These are phyloP conservation scores for Pholis gunnellus DNA, from an alignment of 2,113 vertebrate genomes.

Conservation along the genomic window DNA sequence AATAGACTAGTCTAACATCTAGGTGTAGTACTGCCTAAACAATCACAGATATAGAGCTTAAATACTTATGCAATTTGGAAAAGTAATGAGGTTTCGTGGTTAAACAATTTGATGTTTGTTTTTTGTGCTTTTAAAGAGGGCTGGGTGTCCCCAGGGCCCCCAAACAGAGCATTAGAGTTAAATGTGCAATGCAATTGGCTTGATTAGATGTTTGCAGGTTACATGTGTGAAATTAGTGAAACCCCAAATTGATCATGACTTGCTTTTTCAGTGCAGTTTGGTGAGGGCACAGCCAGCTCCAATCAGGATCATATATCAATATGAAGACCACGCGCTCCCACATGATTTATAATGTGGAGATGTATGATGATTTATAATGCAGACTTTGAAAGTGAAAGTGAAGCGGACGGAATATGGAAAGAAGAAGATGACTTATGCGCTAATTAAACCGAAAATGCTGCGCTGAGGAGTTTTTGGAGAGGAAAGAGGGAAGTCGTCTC, in stretches of 20 bases:
- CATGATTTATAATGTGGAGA: slow-evolving; percentile 28
- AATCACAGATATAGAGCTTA: background rate
- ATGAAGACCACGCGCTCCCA: slow-evolving; percentile 7
- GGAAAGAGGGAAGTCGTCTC: slow-evolving; percentile 1
- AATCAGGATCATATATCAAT: slow-evolving; percentile 30
- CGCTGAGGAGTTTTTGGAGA: slow-evolving; percentile 12
- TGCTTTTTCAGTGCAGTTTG: background rate
- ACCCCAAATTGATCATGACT: background rate
- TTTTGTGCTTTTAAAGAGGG: background rate
- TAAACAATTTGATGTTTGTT: background rate
- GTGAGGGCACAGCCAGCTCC: background rate
- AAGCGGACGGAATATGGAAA: slow-evolving; percentile 26
- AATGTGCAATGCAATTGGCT: background rate
- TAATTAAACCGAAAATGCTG: slow-evolving; percentile 44
- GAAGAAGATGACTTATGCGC: slow-evolving; percentile 34
- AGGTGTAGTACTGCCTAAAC: background rate
- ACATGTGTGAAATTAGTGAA: background rate
- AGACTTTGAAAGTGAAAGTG: slow-evolving; percentile 3
- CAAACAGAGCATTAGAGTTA: background rate
- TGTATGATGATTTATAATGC: slow-evolving; percentile 36
- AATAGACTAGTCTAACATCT: background rate
- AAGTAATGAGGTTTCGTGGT: background rate
- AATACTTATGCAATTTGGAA: background rate
- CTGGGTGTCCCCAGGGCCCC: background rate
- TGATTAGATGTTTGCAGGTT: background rate